Evolutionary conservation across 2,113 vertebrate genomes (phyloP).

Genomic region (Myocastor coypus): DNA sequence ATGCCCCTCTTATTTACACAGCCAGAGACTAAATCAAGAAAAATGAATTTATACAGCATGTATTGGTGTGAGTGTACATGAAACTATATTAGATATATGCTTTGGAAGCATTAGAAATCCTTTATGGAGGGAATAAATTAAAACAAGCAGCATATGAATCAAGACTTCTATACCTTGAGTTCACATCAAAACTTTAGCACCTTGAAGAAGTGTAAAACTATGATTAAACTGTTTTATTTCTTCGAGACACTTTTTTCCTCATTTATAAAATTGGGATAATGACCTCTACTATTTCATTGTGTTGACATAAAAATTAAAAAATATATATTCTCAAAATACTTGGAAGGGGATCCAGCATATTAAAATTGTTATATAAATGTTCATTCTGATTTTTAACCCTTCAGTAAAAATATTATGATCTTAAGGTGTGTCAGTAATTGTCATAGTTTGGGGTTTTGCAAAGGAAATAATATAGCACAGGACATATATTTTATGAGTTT

Average conservation of each 20-base stretch:
- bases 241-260: not conserved
- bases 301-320: not conserved
- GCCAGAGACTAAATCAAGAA: not conserved
- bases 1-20: not conserved
- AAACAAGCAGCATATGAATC: not conserved
- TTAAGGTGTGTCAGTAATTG: not conserved
- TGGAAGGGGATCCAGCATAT: not conserved
- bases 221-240: not conserved
- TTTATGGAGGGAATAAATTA: not conserved
- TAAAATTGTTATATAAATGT: not conserved
- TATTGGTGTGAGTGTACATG: not conserved
- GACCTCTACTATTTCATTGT: not conserved
- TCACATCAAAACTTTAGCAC: not conserved
- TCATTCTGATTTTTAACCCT: not conserved
- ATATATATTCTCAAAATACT: not conserved
- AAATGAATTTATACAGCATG: not conserved
- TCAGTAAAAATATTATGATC: not conserved
- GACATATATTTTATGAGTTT: too few species aligned
- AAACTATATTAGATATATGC: not conserved
- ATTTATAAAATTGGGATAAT: not conserved
- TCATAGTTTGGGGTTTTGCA: too few species aligned
- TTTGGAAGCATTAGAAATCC: not conserved
- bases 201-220: not conserved
- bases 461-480: too few species aligned
- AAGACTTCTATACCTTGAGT: not conserved